Conservation (phyloP, 2,888 invertebrate genomes). For the Cryptosula pallasiana region DNA sequence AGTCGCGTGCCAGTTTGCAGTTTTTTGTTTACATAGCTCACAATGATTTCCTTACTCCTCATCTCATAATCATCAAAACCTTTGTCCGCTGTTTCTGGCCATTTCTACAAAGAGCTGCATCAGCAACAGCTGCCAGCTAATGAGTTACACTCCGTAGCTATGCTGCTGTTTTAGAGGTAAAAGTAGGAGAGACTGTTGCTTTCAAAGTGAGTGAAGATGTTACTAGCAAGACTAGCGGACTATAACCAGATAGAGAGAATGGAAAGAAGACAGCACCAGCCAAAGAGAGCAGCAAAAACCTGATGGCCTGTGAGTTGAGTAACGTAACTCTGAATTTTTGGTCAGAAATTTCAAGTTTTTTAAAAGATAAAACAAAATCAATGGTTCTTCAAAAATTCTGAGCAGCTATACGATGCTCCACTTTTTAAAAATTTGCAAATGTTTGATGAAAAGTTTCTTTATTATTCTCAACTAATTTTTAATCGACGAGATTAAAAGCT, state of each 20-base stretch:
- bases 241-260: neutral
- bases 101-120: neutral
- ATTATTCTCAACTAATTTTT: too few species aligned
- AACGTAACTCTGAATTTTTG: neutral
- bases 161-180: too few species aligned
- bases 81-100: neutral
- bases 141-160: neutral
- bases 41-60: neutral
- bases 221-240: neutral
- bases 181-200: too few species aligned
- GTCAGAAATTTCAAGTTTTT: neutral
- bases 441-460: too few species aligned
- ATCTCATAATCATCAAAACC: neutral
- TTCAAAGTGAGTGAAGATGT: neutral
- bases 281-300: neutral
- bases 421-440: too few species aligned
- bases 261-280: neutral
- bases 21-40: conserved; percentile 9
- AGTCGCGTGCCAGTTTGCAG: neutral
- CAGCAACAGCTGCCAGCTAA: neutral
- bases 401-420: too few species aligned
- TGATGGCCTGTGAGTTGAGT: neutral
- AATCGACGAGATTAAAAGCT: too few species aligned
- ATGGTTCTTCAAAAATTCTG: neutral
- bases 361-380: neutral